Base-by-base conservation (phyloP, 2,797 vertebrate species). In the Paratrypauchen microcephalus region DNA sequence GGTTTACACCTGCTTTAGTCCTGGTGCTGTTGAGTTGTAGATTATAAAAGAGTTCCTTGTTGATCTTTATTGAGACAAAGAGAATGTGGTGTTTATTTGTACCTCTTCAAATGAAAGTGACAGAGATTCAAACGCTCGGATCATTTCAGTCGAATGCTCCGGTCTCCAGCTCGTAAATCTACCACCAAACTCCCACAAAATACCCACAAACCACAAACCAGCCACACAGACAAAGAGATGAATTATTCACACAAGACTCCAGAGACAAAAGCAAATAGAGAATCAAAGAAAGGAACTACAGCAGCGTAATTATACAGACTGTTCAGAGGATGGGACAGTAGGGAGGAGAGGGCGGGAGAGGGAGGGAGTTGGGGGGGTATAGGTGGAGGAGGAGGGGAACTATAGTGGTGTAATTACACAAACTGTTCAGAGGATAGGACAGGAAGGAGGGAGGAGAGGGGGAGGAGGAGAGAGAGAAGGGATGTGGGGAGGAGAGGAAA, bases 271-370 rank as follows among this genome's bases (percentile, higher is more conserved):
- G 88, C 88, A 90, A 90, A 90, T 84, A 91, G 82, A 80, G 87
- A 91, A 86, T 87, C 82, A 88, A 90, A 86, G 82, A 18, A 9
- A 47, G 62, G 47, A 62, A 62, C 60, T 62, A 64, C 86, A 74
- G 86, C 85, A 79, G 87, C 91, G 89, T 91, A 91, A 92, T 93
- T 93, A 92, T 85, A 92, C 88, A 91, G 91, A 93, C 91, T 92
- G 90, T 85, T 89, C 83, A 72, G 85, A 83, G 87, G 91, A 28
- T 6, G 24, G 55, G 24, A 36, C 15, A 6, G 12, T 13, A 28
- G 15, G 26, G 13, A 19, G 26, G n/a, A 4, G 12, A 15, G 23
- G 23, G 9, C 11, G 9, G 23, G 23, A 26, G 54, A 26, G 13
- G 12, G 12, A 11, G 54, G 13, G 12, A 23, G 24, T 23, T 6